Base-by-base conservation (phyloP, 2,888 invertebrate genomes). In the Liodrosophila aerea region DNA sequence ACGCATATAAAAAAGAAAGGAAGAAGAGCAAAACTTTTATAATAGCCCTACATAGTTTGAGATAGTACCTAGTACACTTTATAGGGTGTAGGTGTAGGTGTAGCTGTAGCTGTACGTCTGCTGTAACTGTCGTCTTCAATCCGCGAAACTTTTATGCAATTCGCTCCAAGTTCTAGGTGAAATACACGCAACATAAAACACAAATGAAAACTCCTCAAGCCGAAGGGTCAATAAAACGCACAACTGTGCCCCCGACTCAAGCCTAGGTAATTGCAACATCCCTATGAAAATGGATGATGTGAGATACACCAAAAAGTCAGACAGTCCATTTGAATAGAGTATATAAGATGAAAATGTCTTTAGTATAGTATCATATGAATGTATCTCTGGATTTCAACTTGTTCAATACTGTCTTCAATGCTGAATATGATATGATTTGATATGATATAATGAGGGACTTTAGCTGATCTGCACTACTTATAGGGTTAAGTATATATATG, bases 131-230 rank as follows among this genome's bases (percentile, higher is more conserved):
- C 76, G 64, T 64, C 69, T 76, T 66, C 57, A 76, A 69, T 73
- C 73, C 69, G 47, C 65, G 63, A 71, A 76, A 83, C 50, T 72
- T 76, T 68, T 40, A 64, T 72, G 68, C 73, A 73, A 76, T 76
- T 83, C 65, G 59, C 64, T 46, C 62, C 41, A 65, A 80, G 62
- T 76, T 72, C 61, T 22, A 22, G 2, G 64, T 68, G 64, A 63
- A 75, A 68, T 68, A 57, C 64, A 72, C 66, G 64, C 34, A 30
- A 15, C 41, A 43, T 40, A 64, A 75, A 71, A 66, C 43, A 44
- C 22, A 51, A 46, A 43, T 39, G 44, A 22, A 5, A 22, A 22
- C 22, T 45, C 54, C 43, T 45, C 16, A 51, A 54, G 47, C 11
- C 41, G 18, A 33, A 64, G 53, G 58, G 31, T 47, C 58, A 36